These are phyloP conservation scores for Neodontobutis hainanensis DNA, from an alignment of 2,113 vertebrate species.

Conservation along the genomic window DNA sequence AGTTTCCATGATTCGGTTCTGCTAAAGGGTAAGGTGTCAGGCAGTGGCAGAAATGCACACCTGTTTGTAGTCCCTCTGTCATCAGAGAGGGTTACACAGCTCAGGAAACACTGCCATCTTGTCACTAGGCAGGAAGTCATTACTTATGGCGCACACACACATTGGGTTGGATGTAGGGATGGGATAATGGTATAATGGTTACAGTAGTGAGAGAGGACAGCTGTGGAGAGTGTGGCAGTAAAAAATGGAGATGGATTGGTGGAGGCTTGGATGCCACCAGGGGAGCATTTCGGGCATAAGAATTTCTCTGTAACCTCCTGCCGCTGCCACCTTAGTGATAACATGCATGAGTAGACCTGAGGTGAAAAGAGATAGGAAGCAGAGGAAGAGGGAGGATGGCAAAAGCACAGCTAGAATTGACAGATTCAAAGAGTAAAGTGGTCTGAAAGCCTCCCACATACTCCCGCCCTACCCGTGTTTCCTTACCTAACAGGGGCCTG, in stretches of 20 bases:
- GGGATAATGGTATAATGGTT: conserved; percentile 53
- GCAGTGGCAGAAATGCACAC: conserved; percentile 57
- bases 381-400: conserved; percentile 50
- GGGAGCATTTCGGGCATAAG: conserved; percentile 48
- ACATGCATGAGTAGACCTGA: conserved; percentile 67
- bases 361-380: conserved; percentile 63
- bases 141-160: conserved; percentile 31
- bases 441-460: conserved; percentile 59
- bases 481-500: conserved; percentile 22
- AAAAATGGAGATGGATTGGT: conserved; percentile 59
- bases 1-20: conserved; percentile 34
- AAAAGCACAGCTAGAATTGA: conserved; percentile 54
- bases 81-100: conserved; percentile 26
- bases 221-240: conserved; percentile 42
- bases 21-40: conserved; percentile 21
- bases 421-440: conserved; percentile 66
- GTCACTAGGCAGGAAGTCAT: conserved; percentile 8
- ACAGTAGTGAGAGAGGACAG: conserved; percentile 52
- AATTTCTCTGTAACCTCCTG: conserved; percentile 60
- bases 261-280: conserved; percentile 42
- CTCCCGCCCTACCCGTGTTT: conserved; percentile 21
- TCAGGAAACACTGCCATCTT: neutral
- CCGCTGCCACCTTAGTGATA: conserved; percentile 69
- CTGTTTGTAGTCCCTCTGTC: conserved; percentile 56
- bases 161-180: conserved; percentile 35